Conservation (phyloP, 1,140 invertebrate genomes). For the Drosophila lowei region DNA sequence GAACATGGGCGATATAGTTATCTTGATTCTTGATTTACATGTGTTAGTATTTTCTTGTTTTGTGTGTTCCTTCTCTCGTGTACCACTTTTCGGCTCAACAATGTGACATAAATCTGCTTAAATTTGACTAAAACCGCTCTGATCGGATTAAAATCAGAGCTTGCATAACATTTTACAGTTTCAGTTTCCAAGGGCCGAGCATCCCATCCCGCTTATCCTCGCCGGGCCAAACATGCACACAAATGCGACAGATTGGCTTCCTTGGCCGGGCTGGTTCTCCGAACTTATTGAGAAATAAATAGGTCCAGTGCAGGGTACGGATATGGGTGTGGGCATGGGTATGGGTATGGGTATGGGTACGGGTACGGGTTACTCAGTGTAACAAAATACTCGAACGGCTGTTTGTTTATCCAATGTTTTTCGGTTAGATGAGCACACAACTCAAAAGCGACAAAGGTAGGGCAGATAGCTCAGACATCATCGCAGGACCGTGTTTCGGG, state of each 20-base stretch:
- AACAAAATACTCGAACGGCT: constrained; percentile 78
- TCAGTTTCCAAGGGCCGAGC: constrained; percentile 19
- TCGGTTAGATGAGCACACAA: constrained; percentile 82
- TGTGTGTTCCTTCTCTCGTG: constrained; percentile 18
- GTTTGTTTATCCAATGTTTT: constrained; percentile 83
- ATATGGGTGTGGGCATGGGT: no score
- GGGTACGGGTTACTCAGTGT: constrained; percentile 47
- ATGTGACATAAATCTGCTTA: constrained; percentile 82
- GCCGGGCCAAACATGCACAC: constrained; percentile 34
- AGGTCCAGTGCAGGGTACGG: constrained; percentile 19
- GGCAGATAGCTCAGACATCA: constrained; percentile 15
- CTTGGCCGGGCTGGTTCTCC: constrained; percentile 13
- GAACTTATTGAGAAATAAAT: constrained; percentile 45
- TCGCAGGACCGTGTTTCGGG: constrained; percentile 18
- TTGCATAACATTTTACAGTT: constrained; percentile 74
- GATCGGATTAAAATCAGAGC: constrained; percentile 79
- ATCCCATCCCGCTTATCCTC: constrained; percentile 24
- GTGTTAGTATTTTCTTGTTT: constrained; percentile 68
- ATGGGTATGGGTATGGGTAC: background rate
- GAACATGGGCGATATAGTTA: constrained; percentile 44
- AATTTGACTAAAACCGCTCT: constrained; percentile 83
- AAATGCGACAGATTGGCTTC: constrained; percentile 73
- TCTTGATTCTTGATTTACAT: constrained; percentile 74
- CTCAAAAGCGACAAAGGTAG: constrained; percentile 66
- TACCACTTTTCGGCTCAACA: constrained; percentile 58